A percentile compares a stretch with the other conserved stretches of the same genome.
Evolutionary conservation across 2,113 vertebrate species (phyloP).

Genomic region (Capreolus pygargus): DNA sequence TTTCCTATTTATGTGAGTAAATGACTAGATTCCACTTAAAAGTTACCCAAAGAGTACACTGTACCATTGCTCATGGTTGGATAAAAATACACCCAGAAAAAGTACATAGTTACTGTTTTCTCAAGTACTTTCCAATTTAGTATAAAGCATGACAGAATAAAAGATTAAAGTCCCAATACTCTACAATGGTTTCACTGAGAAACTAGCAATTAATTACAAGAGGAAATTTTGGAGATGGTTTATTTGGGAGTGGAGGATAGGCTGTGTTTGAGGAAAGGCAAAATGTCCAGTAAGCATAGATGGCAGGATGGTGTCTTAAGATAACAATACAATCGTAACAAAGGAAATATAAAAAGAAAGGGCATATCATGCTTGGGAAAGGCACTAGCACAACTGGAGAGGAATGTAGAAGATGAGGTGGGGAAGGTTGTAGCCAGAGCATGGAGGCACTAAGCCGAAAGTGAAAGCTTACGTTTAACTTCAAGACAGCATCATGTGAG

Average conservation of each 20-base stretch:
- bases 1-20: background rate
- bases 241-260: background rate
- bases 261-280: background rate
- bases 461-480: background rate
- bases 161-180: background rate
- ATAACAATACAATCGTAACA: background rate
- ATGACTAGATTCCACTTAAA: background rate
- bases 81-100: background rate
- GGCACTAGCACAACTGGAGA: background rate
- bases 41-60: background rate
- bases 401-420: background rate
- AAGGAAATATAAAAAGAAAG: background rate
- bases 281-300: background rate
- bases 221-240: background rate
- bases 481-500: background rate
- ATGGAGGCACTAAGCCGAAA: background rate
- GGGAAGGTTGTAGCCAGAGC: background rate
- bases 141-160: background rate
- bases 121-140: conserved; percentile 12
- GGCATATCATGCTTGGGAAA: background rate
- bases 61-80: background rate
- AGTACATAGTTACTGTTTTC: background rate
- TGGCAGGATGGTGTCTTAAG: background rate
- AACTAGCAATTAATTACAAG: background rate
- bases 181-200: background rate